These are phyloP conservation scores for Molossus alvarezi DNA, from an alignment of 2,797 vertebrate species.

Conservation along the genomic window DNA sequence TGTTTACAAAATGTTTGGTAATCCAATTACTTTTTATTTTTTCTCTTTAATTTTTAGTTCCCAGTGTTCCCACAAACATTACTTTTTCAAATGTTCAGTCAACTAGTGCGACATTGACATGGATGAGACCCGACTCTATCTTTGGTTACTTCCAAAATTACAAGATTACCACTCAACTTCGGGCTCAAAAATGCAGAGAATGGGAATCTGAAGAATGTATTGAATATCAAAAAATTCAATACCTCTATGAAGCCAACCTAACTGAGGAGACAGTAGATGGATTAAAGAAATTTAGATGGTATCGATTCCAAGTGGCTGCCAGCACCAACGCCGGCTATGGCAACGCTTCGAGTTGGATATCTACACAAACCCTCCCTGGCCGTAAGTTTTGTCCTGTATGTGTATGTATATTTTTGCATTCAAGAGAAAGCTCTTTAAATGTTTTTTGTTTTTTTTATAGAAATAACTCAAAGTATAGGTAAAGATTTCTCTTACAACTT, in stretches of 20 bases:
- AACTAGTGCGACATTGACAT: conserved; percentile 94
- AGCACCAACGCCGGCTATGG: conserved; percentile 96
- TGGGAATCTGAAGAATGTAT: conserved; percentile 91
- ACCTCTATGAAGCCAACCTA: conserved; percentile 88
- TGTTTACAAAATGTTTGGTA: background rate
- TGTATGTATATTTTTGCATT: background rate
- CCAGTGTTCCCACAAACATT: conserved; percentile 93
- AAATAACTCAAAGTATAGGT: background rate
- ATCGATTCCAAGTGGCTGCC: conserved; percentile 95
- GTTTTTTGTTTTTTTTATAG: background rate
- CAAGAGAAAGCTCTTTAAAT: conserved; percentile 5
- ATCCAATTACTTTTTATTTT: conserved; percentile 3
- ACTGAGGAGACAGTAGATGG: conserved; percentile 91
- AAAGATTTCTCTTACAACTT: conserved; percentile 7
- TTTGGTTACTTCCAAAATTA: conserved; percentile 95
- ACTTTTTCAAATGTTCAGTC: conserved; percentile 91
- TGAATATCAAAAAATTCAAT: conserved; percentile 90
- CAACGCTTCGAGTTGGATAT: conserved; percentile 93
- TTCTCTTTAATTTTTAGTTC: conserved; percentile 91
- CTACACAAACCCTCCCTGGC: conserved; percentile 93
- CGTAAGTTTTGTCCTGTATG: conserved; percentile 90
- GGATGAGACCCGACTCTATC: conserved; percentile 92
- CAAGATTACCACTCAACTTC: conserved; percentile 93
- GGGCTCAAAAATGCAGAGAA: conserved; percentile 90
- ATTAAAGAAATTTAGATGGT: conserved; percentile 95